Evolutionary conservation across 2,888 invertebrate species (phyloP).

Genomic region (Macrosoma leucophasiata): DNA sequence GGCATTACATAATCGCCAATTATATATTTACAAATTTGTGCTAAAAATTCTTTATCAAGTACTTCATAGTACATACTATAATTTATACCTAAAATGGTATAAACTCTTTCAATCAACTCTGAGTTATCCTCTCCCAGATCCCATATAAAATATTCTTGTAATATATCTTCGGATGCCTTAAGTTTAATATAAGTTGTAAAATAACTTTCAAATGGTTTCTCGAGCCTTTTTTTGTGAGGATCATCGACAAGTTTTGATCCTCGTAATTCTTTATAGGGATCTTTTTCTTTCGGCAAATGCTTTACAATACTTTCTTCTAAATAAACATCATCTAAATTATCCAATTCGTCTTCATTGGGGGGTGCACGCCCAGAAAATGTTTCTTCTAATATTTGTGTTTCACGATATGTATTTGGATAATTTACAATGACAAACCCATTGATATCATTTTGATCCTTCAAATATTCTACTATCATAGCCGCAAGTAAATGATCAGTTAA

Average conservation of each 20-base stretch:
- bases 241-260: constrained; percentile 70
- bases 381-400: constrained; percentile 77
- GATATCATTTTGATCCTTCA: constrained; percentile 64
- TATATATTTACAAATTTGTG: constrained; percentile 63
- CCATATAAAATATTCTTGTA: constrained; percentile 58
- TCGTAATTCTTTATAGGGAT: constrained; percentile 48
- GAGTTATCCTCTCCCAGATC: constrained; percentile 57
- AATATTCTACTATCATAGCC: constrained; percentile 77
- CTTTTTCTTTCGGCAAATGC: constrained; percentile 51
- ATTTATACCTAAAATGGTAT: constrained; percentile 73
- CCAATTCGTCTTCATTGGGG: constrained; percentile 49
- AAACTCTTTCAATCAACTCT: constrained; percentile 74
- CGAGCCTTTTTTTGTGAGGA: constrained; percentile 52
- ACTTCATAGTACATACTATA: constrained; percentile 75
- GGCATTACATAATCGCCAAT: constrained; percentile 56
- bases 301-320: constrained; percentile 55
- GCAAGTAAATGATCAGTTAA: constrained; percentile 73
- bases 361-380: constrained; percentile 70
- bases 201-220: constrained; percentile 65
- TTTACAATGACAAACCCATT: constrained; percentile 79
- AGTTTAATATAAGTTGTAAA: constrained; percentile 75
- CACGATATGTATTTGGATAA: constrained; percentile 75
- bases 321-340: constrained; percentile 56
- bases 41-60: constrained; percentile 71
- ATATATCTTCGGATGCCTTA: constrained; percentile 55